Evolutionary conservation across 1,140 invertebrate species (phyloP), one percentile per base, ranked within the genome.

Genomic region (Cepaea nemoralis): DNA sequence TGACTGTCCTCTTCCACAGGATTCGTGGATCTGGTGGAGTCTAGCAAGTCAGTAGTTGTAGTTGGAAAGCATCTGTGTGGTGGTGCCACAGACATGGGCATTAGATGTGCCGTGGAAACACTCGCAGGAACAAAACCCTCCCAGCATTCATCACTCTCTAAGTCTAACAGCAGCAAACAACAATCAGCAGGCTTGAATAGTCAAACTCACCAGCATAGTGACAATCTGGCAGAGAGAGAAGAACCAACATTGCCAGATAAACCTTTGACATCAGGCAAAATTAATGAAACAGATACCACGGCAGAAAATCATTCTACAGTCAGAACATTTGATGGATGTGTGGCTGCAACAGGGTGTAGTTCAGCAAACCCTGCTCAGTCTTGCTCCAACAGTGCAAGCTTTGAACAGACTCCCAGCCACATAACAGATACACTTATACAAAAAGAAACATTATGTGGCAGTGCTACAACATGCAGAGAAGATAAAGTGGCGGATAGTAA

Each of bases 61-160:
- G 90, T 96, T 40, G 95, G 95, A 0, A 97, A 97, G 91, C 96
- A 97, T 92, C 92, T 97, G 27, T 97, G 96, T 90, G 96, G 96
- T 1, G 94, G 92, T 31, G 96, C 96, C 45, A 96, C 96, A 83
- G 95, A 95, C 95, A 86, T 80, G 78, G 75, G 63, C 69, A 67
- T 80, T 14, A 48, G 45, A 63, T 50, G 66, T 82, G 48, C 67
- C 35, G 45, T 71, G n/a, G 35, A 76, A 39, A 76, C 73, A 48
- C 40, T 76, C 0, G 35, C n/a, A 6, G 33, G 10, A 31, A 5
- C 27, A 27, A 63, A 63, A 63, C 8, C 5, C 16, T 31, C 59
- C 5, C n/a, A 63, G 22, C 8, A 27, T 63, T 63, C 33, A 6
- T 63, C n/a, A 31, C 12, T 27, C 27, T 2, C 59, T 31, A 31